phyloP scores from a whole-genome alignment of 2,797 vertebrate genomes.

The Ctenochaetus hawaiiensis region DNA sequence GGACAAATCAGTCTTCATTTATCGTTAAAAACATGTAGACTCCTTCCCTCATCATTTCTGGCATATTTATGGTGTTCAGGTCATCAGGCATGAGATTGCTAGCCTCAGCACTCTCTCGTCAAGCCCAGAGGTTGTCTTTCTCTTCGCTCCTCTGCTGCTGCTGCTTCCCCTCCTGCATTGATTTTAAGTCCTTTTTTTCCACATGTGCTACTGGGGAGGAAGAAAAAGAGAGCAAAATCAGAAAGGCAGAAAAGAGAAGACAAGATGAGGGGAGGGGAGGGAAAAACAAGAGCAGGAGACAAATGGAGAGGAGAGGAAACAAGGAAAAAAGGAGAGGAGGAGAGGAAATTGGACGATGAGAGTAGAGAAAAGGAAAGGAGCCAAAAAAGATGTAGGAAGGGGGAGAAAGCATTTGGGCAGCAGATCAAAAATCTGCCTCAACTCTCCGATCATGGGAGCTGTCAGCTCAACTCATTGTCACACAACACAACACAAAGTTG shows the following conservation, averaged over 20 bases:
- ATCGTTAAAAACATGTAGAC: too few species aligned
- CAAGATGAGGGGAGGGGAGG: too few species aligned
- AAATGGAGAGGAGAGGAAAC: too few species aligned
- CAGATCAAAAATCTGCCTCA: conserved; percentile 16
- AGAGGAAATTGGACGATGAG: not conserved
- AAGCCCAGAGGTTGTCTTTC: conserved; percentile 24
- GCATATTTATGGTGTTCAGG: conserved; percentile 47
- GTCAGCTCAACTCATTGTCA: conserved; percentile 13
- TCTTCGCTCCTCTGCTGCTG: conserved; percentile 39
- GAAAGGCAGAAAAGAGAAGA: too few species aligned
- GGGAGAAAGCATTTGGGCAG: conserved; percentile 23
- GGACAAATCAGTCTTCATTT: not conserved
- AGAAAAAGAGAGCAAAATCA: not conserved
- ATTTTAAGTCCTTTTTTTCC: conserved; percentile 37
- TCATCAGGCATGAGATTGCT: conserved; percentile 45
- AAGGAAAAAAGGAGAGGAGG: not conserved
- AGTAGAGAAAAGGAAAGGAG: too few species aligned
- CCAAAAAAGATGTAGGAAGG: too few species aligned
- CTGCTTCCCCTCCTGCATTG: conserved; percentile 33
- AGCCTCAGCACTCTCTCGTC: conserved; percentile 54
- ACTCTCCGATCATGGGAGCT: not conserved
- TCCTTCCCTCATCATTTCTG: conserved; percentile 26
- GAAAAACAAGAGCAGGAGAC: too few species aligned
- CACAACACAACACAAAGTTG: conserved; percentile 9
- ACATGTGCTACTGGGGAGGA: conserved; percentile 6